phyloP scores from a whole-genome alignment of 1,140 invertebrate genomes.

The Caenorhabditis brenneri region DNA sequence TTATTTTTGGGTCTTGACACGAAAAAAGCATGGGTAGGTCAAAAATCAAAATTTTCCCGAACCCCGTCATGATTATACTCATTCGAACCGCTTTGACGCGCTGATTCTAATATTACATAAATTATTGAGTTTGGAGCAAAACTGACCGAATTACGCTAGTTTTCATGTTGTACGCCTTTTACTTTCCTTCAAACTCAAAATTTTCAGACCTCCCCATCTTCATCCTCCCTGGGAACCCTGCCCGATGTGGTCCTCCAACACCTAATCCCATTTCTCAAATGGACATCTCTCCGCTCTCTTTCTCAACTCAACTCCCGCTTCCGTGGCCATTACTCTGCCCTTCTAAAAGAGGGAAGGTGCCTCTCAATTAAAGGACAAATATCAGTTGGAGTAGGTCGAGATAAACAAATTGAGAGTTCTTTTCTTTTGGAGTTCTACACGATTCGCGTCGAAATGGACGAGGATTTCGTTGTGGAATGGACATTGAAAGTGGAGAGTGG shows the following conservation, averaged over 20 bases:
- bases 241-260: background rate
- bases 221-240: background rate
- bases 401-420: background rate
- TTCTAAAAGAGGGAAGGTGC: background rate
- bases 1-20: too few relatives aligned
- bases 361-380: background rate
- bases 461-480: background rate
- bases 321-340: background rate
- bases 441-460: background rate
- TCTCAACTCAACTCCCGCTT: background rate
- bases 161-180: too few relatives aligned
- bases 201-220: too few relatives aligned
- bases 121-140: too few relatives aligned
- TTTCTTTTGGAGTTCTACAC: slow-evolving; percentile 34
- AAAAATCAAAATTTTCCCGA: too few relatives aligned
- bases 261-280: background rate
- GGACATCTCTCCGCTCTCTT: background rate
- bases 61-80: too few relatives aligned
- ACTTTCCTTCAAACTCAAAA: too few relatives aligned
- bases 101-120: too few relatives aligned
- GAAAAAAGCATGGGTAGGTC: too few relatives aligned
- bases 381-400: slow-evolving; percentile 15
- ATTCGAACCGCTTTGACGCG: too few relatives aligned
- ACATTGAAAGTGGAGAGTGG: background rate
- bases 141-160: too few relatives aligned